Percentiles rank a stretch among this genome's conserved stretches.
These are phyloP conservation scores for Drosophila engyochracea DNA, from an alignment of 2,888 invertebrate species.

Conservation along the genomic window DNA sequence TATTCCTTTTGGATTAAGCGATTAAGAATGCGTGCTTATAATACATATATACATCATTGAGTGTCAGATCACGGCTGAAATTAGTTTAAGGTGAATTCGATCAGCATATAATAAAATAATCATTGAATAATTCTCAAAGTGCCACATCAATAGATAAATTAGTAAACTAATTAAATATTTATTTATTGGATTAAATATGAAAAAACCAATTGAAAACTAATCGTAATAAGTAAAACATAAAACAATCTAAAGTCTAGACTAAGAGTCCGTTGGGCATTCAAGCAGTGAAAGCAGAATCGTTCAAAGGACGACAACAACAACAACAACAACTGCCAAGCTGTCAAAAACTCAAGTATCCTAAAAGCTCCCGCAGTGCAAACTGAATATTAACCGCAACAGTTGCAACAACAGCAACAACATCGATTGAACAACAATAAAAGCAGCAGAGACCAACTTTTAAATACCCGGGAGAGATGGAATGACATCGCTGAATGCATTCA, in stretches of 20 bases:
- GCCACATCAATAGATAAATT: slow-evolving; percentile 12
- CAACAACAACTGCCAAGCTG: slow-evolving; percentile 26
- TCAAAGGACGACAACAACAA: slow-evolving; percentile 4
- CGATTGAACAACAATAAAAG: background rate
- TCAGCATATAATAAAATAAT: background rate
- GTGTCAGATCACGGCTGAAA: background rate
- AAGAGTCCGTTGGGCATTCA: slow-evolving; percentile 19
- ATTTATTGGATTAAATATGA: background rate
- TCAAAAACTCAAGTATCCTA: slow-evolving; percentile 13
- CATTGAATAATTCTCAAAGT: slow-evolving; percentile 15
- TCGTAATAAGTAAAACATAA: slow-evolving; percentile 4
- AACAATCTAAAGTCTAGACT: slow-evolving; percentile 17
- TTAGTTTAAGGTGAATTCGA: background rate
- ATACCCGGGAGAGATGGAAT: slow-evolving; percentile 22
- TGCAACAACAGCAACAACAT: background rate
- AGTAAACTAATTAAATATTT: background rate
- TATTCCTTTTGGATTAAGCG: background rate
- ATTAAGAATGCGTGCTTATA: background rate
- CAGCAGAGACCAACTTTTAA: slow-evolving; percentile 16
- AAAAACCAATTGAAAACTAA: background rate
- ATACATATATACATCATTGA: background rate
- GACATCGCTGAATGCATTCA: slow-evolving; percentile 34
- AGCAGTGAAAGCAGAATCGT: slow-evolving; percentile 19
- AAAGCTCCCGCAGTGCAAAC: slow-evolving; percentile 24
- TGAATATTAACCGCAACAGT: slow-evolving; percentile 20